A percentile compares a stretch with the other conserved stretches of the same genome.
Conservation (phyloP, 2,888 invertebrate genomes). For the Cerastoderma edule region DNA sequence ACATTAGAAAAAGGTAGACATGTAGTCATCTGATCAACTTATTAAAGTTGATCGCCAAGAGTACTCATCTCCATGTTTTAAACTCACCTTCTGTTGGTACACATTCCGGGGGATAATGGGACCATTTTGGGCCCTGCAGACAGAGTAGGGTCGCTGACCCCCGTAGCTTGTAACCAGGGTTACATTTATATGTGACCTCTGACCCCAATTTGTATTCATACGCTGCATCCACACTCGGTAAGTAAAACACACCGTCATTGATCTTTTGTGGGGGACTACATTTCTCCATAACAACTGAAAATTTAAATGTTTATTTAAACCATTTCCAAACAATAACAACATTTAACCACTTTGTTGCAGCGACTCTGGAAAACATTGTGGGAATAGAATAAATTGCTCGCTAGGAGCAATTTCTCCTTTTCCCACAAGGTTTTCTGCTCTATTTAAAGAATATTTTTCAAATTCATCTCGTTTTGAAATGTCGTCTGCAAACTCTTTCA, state of each 20-base stretch:
- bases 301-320: too few relatives aligned
- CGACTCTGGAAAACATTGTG: conserved; percentile 14
- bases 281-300: neutral
- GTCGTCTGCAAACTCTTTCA: too few relatives aligned
- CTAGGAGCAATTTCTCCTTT: neutral
- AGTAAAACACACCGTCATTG: conserved; percentile 25
- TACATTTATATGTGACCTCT: conserved; percentile 90
- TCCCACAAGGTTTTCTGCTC: neutral
- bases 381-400: neutral
- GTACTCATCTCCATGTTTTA: too few relatives aligned
- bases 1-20: too few relatives aligned
- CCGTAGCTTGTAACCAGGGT: conserved; percentile 90
- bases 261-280: conserved; percentile 40
- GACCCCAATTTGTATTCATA: conserved; percentile 62
- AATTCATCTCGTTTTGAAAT: too few relatives aligned
- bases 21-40: neutral
- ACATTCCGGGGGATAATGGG: conserved; percentile 79
- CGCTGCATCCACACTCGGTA: neutral
- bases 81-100: conserved; percentile 41
- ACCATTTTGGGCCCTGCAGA: conserved; percentile 89
- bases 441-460: too few relatives aligned
- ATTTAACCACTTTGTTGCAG: too few relatives aligned
- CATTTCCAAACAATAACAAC: too few relatives aligned
- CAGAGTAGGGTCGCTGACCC: conserved; percentile 92
- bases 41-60: neutral